Percentiles rank a stretch among this genome's conserved stretches.
These are phyloP conservation scores for Zaprionus tsacasi DNA, from an alignment of 1,140 invertebrate species.

Conservation along the genomic window DNA sequence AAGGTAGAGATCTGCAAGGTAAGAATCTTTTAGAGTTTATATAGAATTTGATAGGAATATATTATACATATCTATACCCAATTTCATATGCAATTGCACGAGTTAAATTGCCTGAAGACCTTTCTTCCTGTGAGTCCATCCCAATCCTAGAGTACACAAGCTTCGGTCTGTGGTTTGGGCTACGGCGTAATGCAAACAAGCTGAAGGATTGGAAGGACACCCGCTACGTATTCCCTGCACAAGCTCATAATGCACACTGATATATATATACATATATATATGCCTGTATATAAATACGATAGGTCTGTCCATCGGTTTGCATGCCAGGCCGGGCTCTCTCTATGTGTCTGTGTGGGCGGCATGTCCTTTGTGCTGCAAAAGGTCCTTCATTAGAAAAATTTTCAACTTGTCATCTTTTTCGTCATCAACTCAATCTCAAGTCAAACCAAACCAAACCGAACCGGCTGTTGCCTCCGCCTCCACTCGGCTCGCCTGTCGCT, in stretches of 20 bases:
- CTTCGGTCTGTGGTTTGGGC: constrained; percentile 12
- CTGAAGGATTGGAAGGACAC: constrained; percentile 10
- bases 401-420: constrained; percentile 81
- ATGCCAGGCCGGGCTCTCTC: constrained; percentile 12
- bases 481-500: constrained; percentile 58
- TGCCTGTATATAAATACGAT: constrained; percentile 19
- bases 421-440: constrained; percentile 81
- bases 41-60: not conserved
- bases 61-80: not conserved
- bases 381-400: constrained; percentile 83
- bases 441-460: constrained; percentile 60
- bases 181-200: constrained; percentile 11
- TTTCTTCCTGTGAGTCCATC: not conserved
- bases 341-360: constrained; percentile 25
- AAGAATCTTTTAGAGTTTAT: not conserved
- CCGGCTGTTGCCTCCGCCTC: constrained; percentile 65
- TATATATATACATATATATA: constrained; percentile 11
- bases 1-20: not conserved
- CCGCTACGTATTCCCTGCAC: not conserved
- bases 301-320: constrained; percentile 37
- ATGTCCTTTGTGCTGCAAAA: constrained; percentile 71
- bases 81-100: not conserved
- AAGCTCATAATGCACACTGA: constrained; percentile 8
- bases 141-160: constrained; percentile 14
- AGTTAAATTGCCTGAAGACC: not conserved